Evolutionary conservation across 1,140 invertebrate species (phyloP).

Genomic region (fruit fly (Drosophila melanogaster)): DNA sequence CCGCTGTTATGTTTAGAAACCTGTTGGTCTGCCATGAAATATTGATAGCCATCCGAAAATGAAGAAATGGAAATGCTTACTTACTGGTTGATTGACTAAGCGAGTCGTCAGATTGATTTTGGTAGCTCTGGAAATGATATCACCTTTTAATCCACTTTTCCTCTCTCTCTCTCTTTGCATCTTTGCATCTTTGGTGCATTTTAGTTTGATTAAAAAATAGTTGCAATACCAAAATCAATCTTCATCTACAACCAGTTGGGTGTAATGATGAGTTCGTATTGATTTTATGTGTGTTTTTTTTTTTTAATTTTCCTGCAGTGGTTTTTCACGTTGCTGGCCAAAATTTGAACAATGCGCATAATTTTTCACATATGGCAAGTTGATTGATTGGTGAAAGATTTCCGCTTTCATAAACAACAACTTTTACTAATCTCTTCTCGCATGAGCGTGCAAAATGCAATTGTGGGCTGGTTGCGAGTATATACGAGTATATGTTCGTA

Average conservation of each 20-base stretch:
- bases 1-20: neutral
- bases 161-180: neutral
- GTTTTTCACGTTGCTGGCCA: neutral
- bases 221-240: conserved; percentile 8
- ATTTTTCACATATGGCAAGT: conserved; percentile 51
- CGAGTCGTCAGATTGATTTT: neutral
- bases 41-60: too few relatives aligned
- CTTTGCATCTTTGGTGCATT: neutral
- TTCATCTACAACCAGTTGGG: conserved; percentile 8
- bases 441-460: conserved; percentile 49
- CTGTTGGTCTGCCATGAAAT: neutral
- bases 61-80: neutral
- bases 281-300: conserved; percentile 7
- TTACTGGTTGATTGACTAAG: neutral
- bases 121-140: neutral
- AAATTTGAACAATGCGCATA: conserved; percentile 52
- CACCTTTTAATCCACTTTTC: conserved; percentile 6
- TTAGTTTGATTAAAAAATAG: neutral
- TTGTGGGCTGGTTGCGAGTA: neutral
- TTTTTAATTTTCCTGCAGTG: conserved; percentile 19
- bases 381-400: conserved; percentile 78
- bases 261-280: conserved; percentile 1
- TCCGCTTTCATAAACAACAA: conserved; percentile 77
- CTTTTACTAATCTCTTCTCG: conserved; percentile 64
- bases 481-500: neutral